A percentile compares a stretch with the other conserved stretches of the same genome.
Conservation (phyloP, 30 jellyfish, hydroid and myxozoan species). For the Hydractinia symbiolongicarpus region DNA sequence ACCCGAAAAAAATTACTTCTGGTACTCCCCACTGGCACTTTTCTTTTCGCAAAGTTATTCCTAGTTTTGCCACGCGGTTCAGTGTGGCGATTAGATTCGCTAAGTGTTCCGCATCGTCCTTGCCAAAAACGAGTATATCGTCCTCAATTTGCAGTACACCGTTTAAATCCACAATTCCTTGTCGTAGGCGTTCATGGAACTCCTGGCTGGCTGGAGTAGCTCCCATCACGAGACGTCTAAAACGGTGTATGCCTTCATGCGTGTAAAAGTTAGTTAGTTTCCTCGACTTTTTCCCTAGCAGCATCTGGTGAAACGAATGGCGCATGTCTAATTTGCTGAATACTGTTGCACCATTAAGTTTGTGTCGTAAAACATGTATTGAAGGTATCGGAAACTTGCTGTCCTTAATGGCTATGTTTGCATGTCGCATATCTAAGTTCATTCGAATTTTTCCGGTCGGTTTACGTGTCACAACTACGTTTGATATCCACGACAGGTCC, state of each 20-base stretch:
- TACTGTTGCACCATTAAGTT: constrained; percentile 28
- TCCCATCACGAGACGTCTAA: constrained; percentile 33
- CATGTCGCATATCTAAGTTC: constrained; percentile 34
- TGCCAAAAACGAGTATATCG: constrained; percentile 25
- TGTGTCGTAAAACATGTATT: constrained; percentile 23
- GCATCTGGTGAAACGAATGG: constrained; percentile 31
- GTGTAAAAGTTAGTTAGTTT: constrained; percentile 23
- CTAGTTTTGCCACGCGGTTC: constrained; percentile 9
- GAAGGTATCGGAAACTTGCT: constrained; percentile 35
- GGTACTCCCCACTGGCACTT: constrained; percentile 25
- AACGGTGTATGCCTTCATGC: constrained; percentile 31
- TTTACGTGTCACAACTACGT: constrained; percentile 29
- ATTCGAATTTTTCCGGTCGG: constrained; percentile 26
- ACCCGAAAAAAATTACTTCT: constrained; percentile 29
- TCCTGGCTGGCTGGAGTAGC: constrained; percentile 44
- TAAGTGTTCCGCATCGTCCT: constrained; percentile 14
- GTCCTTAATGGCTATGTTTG: constrained; percentile 26
- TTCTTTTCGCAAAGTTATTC: constrained; percentile 20
- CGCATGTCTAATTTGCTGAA: constrained; percentile 21
- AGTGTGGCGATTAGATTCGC: constrained; percentile 6
- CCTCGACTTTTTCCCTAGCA: constrained; percentile 18
- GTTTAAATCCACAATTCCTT: constrained; percentile 14
- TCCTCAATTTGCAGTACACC: constrained; percentile 31
- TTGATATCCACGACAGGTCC: constrained; percentile 35
- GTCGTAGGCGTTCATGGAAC: constrained; percentile 29